Evolutionary conservation across 2,888 invertebrate species (phyloP), one percentile per base, ranked within the genome.

Genomic region (Esperia sulphurella): DNA sequence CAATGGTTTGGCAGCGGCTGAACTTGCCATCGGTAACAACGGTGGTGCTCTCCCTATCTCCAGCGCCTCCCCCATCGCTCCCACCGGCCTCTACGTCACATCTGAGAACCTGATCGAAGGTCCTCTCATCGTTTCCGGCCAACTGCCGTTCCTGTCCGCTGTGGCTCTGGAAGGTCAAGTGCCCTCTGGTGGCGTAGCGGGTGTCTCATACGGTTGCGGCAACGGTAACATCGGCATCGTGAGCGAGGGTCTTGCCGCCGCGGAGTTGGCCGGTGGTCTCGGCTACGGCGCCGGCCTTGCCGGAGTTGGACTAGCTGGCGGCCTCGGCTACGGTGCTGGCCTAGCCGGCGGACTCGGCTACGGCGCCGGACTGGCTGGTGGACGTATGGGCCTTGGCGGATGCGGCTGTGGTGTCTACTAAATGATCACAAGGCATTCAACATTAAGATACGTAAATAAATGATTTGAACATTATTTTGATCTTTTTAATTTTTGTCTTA

Each of bases 131-230:
- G 65, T 73, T 0, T 57, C 54, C 43, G 76, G 75, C 0, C 54
- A 71, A 38, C 47, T 76, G n/a, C 76, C 76, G 0, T 73, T 71
- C 63, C 38, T 76, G 6, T 69, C 71, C 2, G 67, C 75, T 6
- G 73, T 73, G 0, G 64, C 63, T 31, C 41, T 74, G 28, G 68
- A 71, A 51, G 75, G 73, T 0, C 46, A 54, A 0, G 40, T 71
- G 13, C 62, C 68, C 1, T 63, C 64, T 5, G 46, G 52, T 9
- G 71, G 71, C 0, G 51, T 57, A 28, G 68, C 69, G 1, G 35
- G 35, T n/a, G 35, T 70, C 8, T 52, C 58, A 0, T 68, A 63
- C 42, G 60, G 61, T 3, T 63, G 65, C 44, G 67, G 69, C 0
- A 60, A 62, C 41, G 62, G 64, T 5, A 57, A 55, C 6, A 46